phyloP scores from a whole-genome alignment of 2,113 vertebrate species.

The Epinephelus moara region DNA sequence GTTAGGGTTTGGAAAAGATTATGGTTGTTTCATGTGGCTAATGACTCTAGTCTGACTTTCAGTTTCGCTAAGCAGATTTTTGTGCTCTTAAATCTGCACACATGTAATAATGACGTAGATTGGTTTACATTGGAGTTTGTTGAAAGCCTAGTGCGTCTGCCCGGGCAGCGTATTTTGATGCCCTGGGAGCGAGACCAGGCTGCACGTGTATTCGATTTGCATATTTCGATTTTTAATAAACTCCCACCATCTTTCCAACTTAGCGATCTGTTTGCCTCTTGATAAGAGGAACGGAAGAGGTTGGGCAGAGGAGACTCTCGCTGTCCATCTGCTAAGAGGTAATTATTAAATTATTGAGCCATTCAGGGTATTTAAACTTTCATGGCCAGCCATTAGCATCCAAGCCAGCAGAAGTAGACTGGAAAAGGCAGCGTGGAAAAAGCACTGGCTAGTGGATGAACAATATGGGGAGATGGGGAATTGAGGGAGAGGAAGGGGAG shows the following conservation, averaged over 20 bases:
- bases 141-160: too few species aligned
- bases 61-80: too few species aligned
- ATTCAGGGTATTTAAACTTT: slow-evolving; percentile 78
- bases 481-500: not conserved
- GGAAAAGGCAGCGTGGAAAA: slow-evolving; percentile 1
- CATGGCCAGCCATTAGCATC: slow-evolving; percentile 79
- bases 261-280: not conserved
- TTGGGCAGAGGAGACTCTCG: not conserved
- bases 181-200: too few species aligned
- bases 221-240: slow-evolving; percentile 13
- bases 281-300: slow-evolving; percentile 5
- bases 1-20: too few species aligned
- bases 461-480: slow-evolving; percentile 33
- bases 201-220: not conserved
- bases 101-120: too few species aligned
- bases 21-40: too few species aligned
- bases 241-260: slow-evolving; percentile 9
- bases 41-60: too few species aligned
- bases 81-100: too few species aligned
- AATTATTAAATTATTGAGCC: slow-evolving; percentile 82
- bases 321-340: slow-evolving; percentile 67
- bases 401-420: slow-evolving; percentile 31
- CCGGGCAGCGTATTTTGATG: too few species aligned
- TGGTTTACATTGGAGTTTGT: too few species aligned
- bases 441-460: slow-evolving; percentile 13